Evolutionary conservation across 2,797 vertebrate genomes (phyloP), one percentile per base, ranked within the genome.

Genomic region (Molossus alvarezi): DNA sequence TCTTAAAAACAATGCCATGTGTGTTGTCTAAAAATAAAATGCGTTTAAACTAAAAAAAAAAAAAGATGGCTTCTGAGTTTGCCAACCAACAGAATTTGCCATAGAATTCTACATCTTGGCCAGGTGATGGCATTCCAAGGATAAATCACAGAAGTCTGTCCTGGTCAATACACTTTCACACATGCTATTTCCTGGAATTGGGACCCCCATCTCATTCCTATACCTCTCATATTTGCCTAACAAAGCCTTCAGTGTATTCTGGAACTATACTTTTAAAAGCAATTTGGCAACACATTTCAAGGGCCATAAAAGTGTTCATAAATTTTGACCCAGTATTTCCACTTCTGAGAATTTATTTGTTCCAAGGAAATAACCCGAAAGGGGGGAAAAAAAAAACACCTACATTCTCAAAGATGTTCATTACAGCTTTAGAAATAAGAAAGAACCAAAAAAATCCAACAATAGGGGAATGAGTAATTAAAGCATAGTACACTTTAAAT

Each of bases 301-400:
- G 90, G 84, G 77, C 84, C 95, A 92, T 96, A 96, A 96, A 97
- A 96, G 72, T 90, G 95, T 96, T 93, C 95, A 97, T 97, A 96
- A 97, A 96, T 95, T 96, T 85, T 95, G 88, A 95, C 92, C 95
- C 90, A 93, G 76, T 97, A 88, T 96, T 97, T 96, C 97, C 90
- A 97, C 92, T 96, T 97, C 90, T 94, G 90, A 96, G 84, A 94
- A 94, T 90, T 86, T 95, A 90, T 90, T 96, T 97, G 91, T 96
- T 97, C 88, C 87, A 97, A 93, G 90, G 90, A 96, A 95, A 95
- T 94, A 96, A 94, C 53, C 71, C 67, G 90, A 94, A 94, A 88
- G 48, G 37, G 12, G 9, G 1, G n/a, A n/a, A 11, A 53, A 9
- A 4, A 7, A 45, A 41, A 6, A 7, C 23, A 33, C n/a, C 64